These are phyloP conservation scores for Caenorhabditis brenneri DNA, from an alignment of 1,140 invertebrate species.

Conservation along the genomic window DNA sequence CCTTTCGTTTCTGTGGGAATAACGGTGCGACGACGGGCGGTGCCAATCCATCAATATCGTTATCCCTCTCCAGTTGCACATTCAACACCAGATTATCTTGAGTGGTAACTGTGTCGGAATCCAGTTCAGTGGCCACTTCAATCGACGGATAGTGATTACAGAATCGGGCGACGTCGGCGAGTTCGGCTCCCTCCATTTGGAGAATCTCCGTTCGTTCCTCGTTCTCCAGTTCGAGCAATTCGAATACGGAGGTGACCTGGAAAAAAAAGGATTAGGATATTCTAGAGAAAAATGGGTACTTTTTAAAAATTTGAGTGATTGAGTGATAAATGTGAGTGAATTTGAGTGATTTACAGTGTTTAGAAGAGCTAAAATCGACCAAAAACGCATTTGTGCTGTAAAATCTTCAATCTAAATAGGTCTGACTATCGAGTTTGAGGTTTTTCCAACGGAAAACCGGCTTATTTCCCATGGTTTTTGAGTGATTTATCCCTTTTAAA, in stretches of 20 bases:
- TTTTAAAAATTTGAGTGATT: too few relatives aligned
- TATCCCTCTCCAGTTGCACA: conserved; percentile 91
- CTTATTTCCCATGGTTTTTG: too few relatives aligned
- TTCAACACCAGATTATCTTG: conserved; percentile 79
- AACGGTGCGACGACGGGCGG: conserved; percentile 96
- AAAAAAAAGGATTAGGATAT: too few relatives aligned
- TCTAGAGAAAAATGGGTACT: too few relatives aligned
- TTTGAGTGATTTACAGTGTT: too few relatives aligned
- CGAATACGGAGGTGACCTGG: conserved; percentile 98
- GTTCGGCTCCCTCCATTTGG: conserved; percentile 83
- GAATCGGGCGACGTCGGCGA: conserved; percentile 95
- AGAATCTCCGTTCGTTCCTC: conserved; percentile 85
- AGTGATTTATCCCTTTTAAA: too few relatives aligned
- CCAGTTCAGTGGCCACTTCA: conserved; percentile 90
- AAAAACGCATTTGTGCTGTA: too few relatives aligned
- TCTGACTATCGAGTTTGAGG: too few relatives aligned
- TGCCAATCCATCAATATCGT: conserved; percentile 89
- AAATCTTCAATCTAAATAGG: too few relatives aligned
- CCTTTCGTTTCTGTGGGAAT: conserved; percentile 94
- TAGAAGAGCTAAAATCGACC: too few relatives aligned
- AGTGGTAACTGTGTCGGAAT: conserved; percentile 78
- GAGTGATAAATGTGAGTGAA: too few relatives aligned
- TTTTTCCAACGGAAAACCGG: too few relatives aligned
- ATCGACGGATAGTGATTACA: conserved; percentile 99
- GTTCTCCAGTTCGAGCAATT: conserved; percentile 97